A percentile compares a stretch with the other conserved stretches of the same genome.
Evolutionary conservation across 2,113 vertebrate genomes (phyloP).

Genomic region (Eptesicus fuscus): DNA sequence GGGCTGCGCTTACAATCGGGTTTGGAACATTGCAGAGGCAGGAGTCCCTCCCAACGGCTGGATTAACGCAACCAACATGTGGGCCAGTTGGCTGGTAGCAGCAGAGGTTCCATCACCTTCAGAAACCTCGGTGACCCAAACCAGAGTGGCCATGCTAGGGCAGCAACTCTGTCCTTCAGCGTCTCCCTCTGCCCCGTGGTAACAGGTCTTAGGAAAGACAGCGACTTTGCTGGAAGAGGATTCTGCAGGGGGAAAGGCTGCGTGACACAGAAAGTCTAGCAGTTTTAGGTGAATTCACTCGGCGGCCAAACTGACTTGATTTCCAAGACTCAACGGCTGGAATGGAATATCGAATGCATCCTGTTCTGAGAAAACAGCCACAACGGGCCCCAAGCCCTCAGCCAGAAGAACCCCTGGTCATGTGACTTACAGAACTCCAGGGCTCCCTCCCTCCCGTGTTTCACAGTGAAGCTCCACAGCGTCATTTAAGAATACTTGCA

Average conservation of each 20-base stretch:
- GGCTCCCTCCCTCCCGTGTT: not conserved
- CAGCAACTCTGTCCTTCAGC: not conserved
- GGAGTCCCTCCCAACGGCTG: not conserved
- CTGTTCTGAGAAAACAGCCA: not conserved
- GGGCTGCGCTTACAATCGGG: not conserved
- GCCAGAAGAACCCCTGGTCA: not conserved
- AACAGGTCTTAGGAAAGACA: not conserved
- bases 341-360: not conserved
- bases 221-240: not conserved
- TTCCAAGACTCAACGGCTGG: not conserved
- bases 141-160: not conserved
- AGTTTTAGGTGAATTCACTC: not conserved
- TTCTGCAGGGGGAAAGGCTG: not conserved
- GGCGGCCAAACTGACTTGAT: not conserved
- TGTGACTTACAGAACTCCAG: not conserved
- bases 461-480: not conserved
- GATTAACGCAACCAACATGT: not conserved
- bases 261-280: not conserved
- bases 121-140: not conserved
- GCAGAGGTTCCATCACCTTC: not conserved
- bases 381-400: not conserved
- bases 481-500: constrained; percentile 18
- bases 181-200: not conserved
- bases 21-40: not conserved
- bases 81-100: not conserved